Evolutionary conservation across 2,113 vertebrate species (phyloP).

Genomic region (Channa argus): DNA sequence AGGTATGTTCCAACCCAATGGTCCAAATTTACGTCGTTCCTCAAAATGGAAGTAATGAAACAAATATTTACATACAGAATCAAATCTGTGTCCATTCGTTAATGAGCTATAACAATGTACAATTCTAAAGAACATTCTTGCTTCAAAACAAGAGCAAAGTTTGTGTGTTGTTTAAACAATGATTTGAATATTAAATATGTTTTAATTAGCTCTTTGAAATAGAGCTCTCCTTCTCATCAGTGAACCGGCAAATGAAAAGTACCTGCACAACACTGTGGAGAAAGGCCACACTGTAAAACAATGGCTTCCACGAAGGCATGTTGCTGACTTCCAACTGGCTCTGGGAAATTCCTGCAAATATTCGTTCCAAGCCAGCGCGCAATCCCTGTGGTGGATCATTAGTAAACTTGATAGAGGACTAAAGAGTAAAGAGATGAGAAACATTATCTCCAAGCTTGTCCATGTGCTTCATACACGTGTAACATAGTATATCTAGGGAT

Average conservation of each 20-base stretch:
- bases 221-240: background rate
- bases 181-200: too few species aligned
- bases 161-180: too few species aligned
- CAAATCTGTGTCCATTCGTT: background rate
- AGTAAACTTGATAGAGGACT: conserved; percentile 87
- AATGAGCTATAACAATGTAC: too few species aligned
- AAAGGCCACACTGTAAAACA: conserved; percentile 89
- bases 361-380: conserved; percentile 88
- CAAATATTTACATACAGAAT: background rate
- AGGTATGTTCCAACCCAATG: conserved; percentile 89
- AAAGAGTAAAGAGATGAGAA: background rate
- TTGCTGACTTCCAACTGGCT: conserved; percentile 86
- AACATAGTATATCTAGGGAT: background rate
- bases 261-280: conserved; percentile 89
- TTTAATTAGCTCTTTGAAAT: background rate
- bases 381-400: conserved; percentile 91
- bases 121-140: too few species aligned
- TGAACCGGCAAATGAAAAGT: background rate
- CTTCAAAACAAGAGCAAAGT: too few species aligned
- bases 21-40: conserved; percentile 87
- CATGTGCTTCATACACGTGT: background rate
- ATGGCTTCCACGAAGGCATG: conserved; percentile 85
- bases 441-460: background rate
- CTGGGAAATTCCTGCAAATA: conserved; percentile 88
- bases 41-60: conserved; percentile 35